phyloP scores from a whole-genome alignment of 2,888 invertebrate species.

The Agonum fuliginosum region DNA sequence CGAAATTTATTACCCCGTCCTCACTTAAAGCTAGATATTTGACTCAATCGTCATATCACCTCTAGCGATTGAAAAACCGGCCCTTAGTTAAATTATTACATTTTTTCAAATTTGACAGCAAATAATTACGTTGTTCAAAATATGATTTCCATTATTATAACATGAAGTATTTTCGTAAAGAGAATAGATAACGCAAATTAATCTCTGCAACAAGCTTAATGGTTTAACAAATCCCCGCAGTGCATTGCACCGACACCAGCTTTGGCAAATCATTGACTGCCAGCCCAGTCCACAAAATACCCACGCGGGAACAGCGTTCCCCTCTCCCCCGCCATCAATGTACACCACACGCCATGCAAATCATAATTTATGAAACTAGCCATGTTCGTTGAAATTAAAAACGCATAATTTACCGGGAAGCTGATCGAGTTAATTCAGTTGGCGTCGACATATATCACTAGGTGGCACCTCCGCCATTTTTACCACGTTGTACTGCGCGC shows the following conservation, averaged over 20 bases:
- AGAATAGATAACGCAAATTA: too few relatives aligned
- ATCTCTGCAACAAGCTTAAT: too few relatives aligned
- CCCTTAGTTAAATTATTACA: too few relatives aligned
- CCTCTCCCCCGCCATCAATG: neutral
- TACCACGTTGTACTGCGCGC: neutral
- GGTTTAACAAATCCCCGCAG: too few relatives aligned
- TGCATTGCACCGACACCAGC: neutral
- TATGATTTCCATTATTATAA: too few relatives aligned
- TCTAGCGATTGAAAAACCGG: too few relatives aligned
- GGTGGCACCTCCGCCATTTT: slow-evolving; percentile 36
- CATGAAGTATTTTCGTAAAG: too few relatives aligned
- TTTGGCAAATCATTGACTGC: slow-evolving; percentile 25
- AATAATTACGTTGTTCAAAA: too few relatives aligned
- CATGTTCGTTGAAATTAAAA: slow-evolving; percentile 55
- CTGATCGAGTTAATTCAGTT: slow-evolving; percentile 58
- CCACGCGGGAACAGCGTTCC: neutral
- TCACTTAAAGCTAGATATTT: too few relatives aligned
- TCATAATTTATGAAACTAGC: slow-evolving; percentile 55
- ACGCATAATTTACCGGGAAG: slow-evolving; percentile 51
- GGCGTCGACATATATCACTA: slow-evolving; percentile 58
- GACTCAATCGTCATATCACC: too few relatives aligned
- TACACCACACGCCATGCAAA: slow-evolving; percentile 30
- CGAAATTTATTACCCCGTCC: too few relatives aligned
- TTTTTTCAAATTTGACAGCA: too few relatives aligned
- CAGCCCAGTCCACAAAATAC: slow-evolving; percentile 14